Evolutionary conservation across 2,797 vertebrate genomes (phyloP).

Genomic region (Borostomias antarcticus): DNA sequence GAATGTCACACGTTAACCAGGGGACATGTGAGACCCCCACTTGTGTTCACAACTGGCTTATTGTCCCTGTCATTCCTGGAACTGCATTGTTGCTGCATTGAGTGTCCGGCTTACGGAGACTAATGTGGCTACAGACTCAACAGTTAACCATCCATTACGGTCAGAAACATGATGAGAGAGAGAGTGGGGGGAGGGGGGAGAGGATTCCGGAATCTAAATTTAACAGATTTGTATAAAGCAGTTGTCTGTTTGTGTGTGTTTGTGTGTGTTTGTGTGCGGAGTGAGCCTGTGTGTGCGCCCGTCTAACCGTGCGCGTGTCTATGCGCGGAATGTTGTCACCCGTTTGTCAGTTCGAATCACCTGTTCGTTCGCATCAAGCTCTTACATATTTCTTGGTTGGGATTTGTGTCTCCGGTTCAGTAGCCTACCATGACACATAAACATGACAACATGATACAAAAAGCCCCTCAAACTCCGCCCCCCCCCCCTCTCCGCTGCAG

Average conservation of each 20-base stretch:
- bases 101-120: no score
- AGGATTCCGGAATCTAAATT: no score
- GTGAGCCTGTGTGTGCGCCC: constrained; percentile 8
- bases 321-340: constrained; percentile 35
- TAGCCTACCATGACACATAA: constrained; percentile 74
- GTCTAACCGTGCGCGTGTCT: not conserved
- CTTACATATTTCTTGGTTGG: constrained; percentile 47
- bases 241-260: not conserved
- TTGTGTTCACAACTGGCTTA: no score
- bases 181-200: no score
- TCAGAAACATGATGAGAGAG: no score
- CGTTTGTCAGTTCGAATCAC: constrained; percentile 42
- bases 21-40: no score
- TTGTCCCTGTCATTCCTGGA: no score
- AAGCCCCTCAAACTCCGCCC: constrained; percentile 16
- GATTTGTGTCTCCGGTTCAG: constrained; percentile 56
- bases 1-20: no score
- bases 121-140: no score
- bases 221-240: not conserved
- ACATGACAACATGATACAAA: constrained; percentile 67
- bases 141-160: no score
- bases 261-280: no score
- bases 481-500: constrained; percentile 50
- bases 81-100: no score
- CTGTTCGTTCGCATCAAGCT: constrained; percentile 51